Conservation (phyloP, 2,888 invertebrate genomes). For the Seira sanloemensis region DNA sequence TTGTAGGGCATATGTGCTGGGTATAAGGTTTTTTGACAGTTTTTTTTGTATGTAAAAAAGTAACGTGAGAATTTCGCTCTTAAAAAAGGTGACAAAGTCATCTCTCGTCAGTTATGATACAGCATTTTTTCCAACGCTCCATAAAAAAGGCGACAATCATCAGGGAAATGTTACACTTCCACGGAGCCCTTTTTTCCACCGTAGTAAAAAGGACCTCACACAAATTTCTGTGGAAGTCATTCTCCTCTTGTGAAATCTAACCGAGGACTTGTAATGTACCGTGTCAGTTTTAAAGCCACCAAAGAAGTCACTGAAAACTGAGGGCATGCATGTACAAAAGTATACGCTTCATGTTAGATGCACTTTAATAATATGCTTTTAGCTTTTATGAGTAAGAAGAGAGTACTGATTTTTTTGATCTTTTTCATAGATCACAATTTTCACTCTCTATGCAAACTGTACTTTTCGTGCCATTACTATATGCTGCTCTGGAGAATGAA, state of each 20-base stretch:
- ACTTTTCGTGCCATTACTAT: no score
- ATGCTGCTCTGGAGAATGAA: constrained; percentile 7
- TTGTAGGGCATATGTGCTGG: no score
- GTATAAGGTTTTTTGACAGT: no score
- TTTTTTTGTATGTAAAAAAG: no score
- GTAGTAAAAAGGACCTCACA: constrained; percentile 51
- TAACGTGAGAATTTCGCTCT: background rate
- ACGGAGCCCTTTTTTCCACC: background rate
- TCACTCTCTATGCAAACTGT: no score
- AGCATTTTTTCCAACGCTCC: background rate
- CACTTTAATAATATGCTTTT: no score
- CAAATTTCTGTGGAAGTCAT: constrained; percentile 24
- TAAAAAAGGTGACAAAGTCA: background rate
- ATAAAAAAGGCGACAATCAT: constrained; percentile 13
- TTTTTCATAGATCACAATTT: no score
- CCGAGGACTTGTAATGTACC: constrained; percentile 51
- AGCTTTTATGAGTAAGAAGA: no score
- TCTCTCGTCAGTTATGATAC: background rate
- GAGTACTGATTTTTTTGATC: no score
- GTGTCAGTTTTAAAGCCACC: constrained; percentile 55
- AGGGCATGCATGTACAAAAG: background rate
- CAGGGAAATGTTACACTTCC: background rate
- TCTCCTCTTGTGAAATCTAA: constrained; percentile 22
- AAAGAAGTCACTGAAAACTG: constrained; percentile 15
- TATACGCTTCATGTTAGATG: background rate